A percentile compares a stretch with the other conserved stretches of the same genome.
These are phyloP conservation scores for Epinephelus moara DNA, from an alignment of 2,113 vertebrate genomes.

Conservation along the genomic window DNA sequence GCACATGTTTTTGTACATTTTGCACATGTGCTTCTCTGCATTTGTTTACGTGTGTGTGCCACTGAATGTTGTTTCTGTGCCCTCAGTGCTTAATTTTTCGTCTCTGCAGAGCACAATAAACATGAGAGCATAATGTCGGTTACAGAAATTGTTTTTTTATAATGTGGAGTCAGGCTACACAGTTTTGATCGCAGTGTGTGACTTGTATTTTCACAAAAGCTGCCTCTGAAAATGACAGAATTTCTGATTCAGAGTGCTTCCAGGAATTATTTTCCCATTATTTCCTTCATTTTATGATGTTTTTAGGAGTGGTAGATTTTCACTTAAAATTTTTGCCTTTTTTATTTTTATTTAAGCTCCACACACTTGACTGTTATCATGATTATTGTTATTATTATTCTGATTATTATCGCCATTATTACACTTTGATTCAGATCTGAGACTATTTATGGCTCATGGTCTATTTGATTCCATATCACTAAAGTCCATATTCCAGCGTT, in stretches of 20 bases:
- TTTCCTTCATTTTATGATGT: neutral
- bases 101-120: slow-evolving; percentile 33
- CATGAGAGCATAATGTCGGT: slow-evolving; percentile 28
- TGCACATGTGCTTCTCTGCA: slow-evolving; percentile 3
- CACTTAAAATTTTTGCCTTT: neutral
- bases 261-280: neutral
- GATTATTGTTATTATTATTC: slow-evolving; percentile 6
- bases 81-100: slow-evolving; percentile 21
- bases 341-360: neutral
- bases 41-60: slow-evolving; percentile 2
- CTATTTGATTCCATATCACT: slow-evolving; percentile 46
- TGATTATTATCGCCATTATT: slow-evolving; percentile 18
- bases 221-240: neutral
- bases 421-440: slow-evolving; percentile 24
- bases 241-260: neutral
- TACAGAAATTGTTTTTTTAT: neutral
- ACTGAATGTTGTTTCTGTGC: neutral
- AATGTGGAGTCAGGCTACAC: neutral
- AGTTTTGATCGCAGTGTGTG: neutral
- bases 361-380: neutral
- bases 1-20: slow-evolving; percentile 16
- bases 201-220: neutral
- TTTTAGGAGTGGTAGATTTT: neutral
- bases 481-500: slow-evolving; percentile 57
- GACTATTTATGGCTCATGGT: slow-evolving; percentile 12